These are phyloP conservation scores for Eristalis pertinax DNA, from an alignment of 2,888 invertebrate genomes.

Conservation along the genomic window DNA sequence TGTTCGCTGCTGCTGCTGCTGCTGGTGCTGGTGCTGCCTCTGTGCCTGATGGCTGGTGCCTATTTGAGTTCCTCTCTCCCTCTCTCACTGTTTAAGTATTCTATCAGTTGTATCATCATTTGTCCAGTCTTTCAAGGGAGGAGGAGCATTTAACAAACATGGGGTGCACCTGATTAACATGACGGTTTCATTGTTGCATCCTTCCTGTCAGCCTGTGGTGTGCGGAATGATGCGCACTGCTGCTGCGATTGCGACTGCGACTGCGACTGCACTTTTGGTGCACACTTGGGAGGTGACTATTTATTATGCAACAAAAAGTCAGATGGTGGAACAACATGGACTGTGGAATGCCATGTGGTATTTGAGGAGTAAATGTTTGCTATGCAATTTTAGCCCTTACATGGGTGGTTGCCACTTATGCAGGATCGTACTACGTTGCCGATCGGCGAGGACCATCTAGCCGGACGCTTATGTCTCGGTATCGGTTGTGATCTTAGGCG, in stretches of 20 bases:
- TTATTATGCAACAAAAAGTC: slow-evolving; percentile 67
- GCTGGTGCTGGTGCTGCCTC: background rate
- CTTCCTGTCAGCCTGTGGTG: background rate
- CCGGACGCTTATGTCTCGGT: background rate
- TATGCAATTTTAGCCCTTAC: slow-evolving; percentile 64
- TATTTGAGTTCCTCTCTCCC: slow-evolving; percentile 41
- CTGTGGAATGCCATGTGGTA: slow-evolving; percentile 57
- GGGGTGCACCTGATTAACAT: slow-evolving; percentile 71
- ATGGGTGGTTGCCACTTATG: slow-evolving; percentile 63
- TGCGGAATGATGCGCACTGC: background rate
- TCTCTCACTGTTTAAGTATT: slow-evolving; percentile 62
- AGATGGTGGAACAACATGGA: slow-evolving; percentile 45
- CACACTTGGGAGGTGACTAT: slow-evolving; percentile 58
- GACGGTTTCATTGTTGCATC: slow-evolving; percentile 63
- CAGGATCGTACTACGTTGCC: background rate
- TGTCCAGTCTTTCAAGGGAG: slow-evolving; percentile 47
- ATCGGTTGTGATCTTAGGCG: background rate
- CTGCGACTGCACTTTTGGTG: slow-evolving; percentile 4
- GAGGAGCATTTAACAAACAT: slow-evolving; percentile 67
- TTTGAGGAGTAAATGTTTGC: slow-evolving; percentile 65
- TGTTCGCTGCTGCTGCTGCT: background rate
- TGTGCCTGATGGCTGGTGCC: slow-evolving; percentile 32
- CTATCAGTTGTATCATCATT: slow-evolving; percentile 70
- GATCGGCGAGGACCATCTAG: background rate
- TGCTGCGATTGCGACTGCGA: background rate